These are phyloP conservation scores for Ptilorrhoa leucosticta DNA, from an alignment of 2,113 vertebrate genomes.

Conservation along the genomic window DNA sequence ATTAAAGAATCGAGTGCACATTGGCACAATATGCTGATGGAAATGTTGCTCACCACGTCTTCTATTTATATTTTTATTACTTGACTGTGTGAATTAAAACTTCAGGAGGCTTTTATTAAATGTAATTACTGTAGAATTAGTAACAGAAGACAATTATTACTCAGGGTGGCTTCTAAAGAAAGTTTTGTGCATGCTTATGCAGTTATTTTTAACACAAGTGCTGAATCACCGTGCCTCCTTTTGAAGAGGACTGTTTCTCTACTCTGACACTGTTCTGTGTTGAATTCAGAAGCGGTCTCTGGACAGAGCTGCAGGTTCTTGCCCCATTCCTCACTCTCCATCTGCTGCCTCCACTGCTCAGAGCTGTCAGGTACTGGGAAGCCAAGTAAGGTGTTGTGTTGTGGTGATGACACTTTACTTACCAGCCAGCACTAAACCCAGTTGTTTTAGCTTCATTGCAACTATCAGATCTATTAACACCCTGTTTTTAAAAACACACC, in stretches of 20 bases:
- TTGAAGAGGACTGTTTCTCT: conserved; percentile 2
- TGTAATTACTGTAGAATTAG: neutral
- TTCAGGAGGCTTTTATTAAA: conserved; percentile 18
- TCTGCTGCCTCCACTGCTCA: conserved; percentile 18
- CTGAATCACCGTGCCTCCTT: neutral
- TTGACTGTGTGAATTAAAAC: conserved; percentile 1
- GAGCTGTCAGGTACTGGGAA: conserved; percentile 41
- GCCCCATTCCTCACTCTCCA: neutral
- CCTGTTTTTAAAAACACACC: neutral
- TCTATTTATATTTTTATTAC: neutral
- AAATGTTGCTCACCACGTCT: neutral
- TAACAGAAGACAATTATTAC: neutral
- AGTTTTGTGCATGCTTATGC: neutral
- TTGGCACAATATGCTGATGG: neutral
- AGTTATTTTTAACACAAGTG: conserved; percentile 4
- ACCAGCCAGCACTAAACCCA: neutral
- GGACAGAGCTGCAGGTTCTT: conserved; percentile 31
- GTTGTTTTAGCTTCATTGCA: neutral
- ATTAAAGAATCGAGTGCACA: neutral
- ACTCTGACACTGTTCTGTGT: conserved; percentile 22
- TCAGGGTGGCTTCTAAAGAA: neutral
- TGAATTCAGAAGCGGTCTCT: conserved; percentile 45
- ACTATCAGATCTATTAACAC: neutral
- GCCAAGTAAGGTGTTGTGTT: neutral
- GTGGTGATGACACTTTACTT: neutral